Evolutionary conservation across 2,797 vertebrate genomes (phyloP).

Genomic region (Paramormyrops hopkinsi): DNA sequence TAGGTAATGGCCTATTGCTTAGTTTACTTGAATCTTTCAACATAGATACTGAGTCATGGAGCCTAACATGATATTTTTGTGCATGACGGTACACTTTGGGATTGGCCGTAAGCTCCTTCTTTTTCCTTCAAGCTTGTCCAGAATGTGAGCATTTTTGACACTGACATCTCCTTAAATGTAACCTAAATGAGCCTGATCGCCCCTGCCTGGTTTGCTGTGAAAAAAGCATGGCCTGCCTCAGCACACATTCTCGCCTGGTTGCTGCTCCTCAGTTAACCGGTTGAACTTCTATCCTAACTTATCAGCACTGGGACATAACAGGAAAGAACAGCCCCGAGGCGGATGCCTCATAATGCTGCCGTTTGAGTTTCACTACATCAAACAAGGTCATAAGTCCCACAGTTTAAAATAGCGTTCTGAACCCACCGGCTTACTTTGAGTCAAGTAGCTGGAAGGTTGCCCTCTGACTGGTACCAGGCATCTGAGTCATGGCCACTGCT

Average conservation of each 20-base stretch:
- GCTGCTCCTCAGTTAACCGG: neutral
- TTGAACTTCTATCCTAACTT: neutral
- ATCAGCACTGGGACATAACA: neutral
- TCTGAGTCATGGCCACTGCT: constrained; percentile 24
- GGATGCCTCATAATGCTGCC: neutral
- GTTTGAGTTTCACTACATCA: neutral
- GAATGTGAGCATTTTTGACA: neutral
- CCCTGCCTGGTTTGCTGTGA: neutral
- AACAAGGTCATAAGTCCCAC: neutral
- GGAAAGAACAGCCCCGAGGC: neutral
- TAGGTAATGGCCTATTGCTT: neutral
- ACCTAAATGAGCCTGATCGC: neutral
- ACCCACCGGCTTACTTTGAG: neutral
- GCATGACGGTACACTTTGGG: neutral
- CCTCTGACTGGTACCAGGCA: constrained; percentile 8
- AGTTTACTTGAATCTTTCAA: neutral
- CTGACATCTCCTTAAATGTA: neutral
- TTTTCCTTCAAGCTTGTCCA: neutral
- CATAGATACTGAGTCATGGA: neutral
- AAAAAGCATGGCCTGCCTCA: neutral
- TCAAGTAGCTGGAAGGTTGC: neutral
- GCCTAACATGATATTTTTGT: neutral
- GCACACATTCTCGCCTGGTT: neutral
- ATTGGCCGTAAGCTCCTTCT: neutral
- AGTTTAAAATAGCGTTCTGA: neutral